phyloP scores from a whole-genome alignment of 2,113 vertebrate species.

The Oncorhynchus keta region DNA sequence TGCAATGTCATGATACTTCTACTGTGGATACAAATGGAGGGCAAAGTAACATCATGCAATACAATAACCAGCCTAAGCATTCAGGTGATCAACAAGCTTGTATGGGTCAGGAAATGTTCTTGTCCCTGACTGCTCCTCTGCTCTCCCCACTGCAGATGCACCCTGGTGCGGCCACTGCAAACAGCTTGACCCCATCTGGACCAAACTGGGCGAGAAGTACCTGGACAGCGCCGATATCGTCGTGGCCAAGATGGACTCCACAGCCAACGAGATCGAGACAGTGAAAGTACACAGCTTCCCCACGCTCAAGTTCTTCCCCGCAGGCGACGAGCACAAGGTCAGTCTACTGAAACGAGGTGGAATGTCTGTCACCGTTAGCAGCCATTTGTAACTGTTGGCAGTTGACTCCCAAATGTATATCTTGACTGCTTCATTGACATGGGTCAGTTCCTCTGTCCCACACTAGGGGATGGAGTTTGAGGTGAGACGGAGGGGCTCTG shows the following conservation, averaged over 20 bases:
- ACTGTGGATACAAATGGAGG: too few species aligned
- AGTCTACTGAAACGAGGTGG: not conserved
- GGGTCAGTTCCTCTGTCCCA: too few species aligned
- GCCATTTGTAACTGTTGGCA: too few species aligned
- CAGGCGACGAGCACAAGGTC: constrained; percentile 81
- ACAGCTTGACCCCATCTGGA: constrained; percentile 96
- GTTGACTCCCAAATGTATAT: too few species aligned
- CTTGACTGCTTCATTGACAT: too few species aligned
- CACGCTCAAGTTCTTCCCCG: constrained; percentile 95
- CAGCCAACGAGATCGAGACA: constrained; percentile 90
- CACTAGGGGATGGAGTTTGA: too few species aligned
- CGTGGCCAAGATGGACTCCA: constrained; percentile 97
- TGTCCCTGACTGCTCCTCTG: not conserved
- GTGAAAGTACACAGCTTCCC: constrained; percentile 98
- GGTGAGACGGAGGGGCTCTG: too few species aligned
- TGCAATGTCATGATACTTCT: too few species aligned
- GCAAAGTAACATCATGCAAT: too few species aligned
- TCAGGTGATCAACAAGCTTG: not conserved
- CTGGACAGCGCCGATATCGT: constrained; percentile 79
- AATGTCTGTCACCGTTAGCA: too few species aligned
- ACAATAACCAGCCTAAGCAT: too few species aligned
- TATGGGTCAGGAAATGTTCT: not conserved
- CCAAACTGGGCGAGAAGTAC: constrained; percentile 91
- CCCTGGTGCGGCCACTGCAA: constrained; percentile 99
- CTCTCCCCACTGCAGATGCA: constrained; percentile 78